These are phyloP conservation scores for Pseudomyrmex sp. DNA, from an alignment of 1,140 invertebrate species.

Conservation along the genomic window DNA sequence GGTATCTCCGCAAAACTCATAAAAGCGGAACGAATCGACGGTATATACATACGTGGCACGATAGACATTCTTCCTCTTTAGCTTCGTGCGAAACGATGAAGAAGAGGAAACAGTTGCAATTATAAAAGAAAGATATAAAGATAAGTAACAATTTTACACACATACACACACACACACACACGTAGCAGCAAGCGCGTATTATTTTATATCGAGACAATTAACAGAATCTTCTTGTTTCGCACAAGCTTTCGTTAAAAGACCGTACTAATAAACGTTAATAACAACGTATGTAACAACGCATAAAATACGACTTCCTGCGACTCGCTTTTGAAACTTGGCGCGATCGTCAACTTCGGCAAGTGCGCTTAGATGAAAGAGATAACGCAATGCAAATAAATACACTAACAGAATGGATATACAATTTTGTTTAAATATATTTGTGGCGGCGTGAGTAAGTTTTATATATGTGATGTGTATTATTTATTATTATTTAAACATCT, in stretches of 20 bases:
- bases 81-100: slow-evolving; percentile 1
- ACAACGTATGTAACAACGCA: slow-evolving; percentile 47
- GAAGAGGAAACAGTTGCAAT: background rate
- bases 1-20: slow-evolving; percentile 51
- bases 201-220: slow-evolving; percentile 43
- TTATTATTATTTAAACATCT: too few species aligned
- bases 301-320: slow-evolving; percentile 71
- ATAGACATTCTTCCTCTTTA: slow-evolving; percentile 51
- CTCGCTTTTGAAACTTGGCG: slow-evolving; percentile 53
- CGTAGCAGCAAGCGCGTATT: background rate
- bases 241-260: slow-evolving; percentile 51
- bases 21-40: slow-evolving; percentile 55
- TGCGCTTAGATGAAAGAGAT: slow-evolving; percentile 53
- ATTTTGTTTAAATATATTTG: slow-evolving; percentile 14
- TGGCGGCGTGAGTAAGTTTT: too few species aligned
- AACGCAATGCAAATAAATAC: slow-evolving; percentile 49
- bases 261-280: slow-evolving; percentile 68
- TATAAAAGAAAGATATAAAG: background rate
- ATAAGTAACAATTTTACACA: slow-evolving; percentile 37
- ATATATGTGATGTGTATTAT: too few species aligned
- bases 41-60: slow-evolving; percentile 24
- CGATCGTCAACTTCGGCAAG: slow-evolving; percentile 50
- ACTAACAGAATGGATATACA: slow-evolving; percentile 3
- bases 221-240: slow-evolving; percentile 46
- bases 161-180: too few species aligned